A percentile compares a stretch with the other conserved stretches of the same genome.
Conservation (phyloP, 2,797 vertebrate genomes). For the Schizothorax lantsangensis region DNA sequence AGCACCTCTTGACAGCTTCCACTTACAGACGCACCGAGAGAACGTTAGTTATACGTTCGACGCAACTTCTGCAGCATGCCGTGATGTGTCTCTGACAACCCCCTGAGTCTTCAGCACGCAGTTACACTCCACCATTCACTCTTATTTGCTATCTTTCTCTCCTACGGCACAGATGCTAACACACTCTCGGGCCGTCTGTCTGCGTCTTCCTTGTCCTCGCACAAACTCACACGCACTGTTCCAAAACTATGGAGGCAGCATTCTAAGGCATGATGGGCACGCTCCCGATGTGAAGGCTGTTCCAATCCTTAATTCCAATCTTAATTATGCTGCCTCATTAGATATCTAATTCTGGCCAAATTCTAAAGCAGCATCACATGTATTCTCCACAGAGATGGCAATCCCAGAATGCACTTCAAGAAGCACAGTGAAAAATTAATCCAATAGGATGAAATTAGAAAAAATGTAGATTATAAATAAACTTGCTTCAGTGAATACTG, state of each 20-base stretch:
- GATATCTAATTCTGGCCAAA: constrained; percentile 10
- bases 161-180: constrained; percentile 38
- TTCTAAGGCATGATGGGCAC: constrained; percentile 12
- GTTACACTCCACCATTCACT: constrained; percentile 38
- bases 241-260: constrained; percentile 9
- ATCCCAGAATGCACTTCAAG: constrained; percentile 4
- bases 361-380: neutral
- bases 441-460: neutral
- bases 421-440: neutral
- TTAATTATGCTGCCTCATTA: constrained; percentile 20
- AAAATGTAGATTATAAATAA: neutral
- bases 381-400: neutral
- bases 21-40: constrained; percentile 48
- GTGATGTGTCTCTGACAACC: constrained; percentile 44
- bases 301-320: constrained; percentile 29
- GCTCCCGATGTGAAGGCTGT: constrained; percentile 9
- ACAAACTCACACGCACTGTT: neutral
- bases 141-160: constrained; percentile 23
- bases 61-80: constrained; percentile 41
- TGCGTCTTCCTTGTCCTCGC: constrained; percentile 13
- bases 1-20: constrained; percentile 52
- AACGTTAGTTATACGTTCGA: constrained; percentile 52
- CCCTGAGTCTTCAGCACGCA: constrained; percentile 33
- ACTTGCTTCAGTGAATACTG: neutral
- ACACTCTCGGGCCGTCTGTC: constrained; percentile 26